Base-by-base conservation (phyloP, 2,113 vertebrate genomes). In the Sterna hirundo region DNA sequence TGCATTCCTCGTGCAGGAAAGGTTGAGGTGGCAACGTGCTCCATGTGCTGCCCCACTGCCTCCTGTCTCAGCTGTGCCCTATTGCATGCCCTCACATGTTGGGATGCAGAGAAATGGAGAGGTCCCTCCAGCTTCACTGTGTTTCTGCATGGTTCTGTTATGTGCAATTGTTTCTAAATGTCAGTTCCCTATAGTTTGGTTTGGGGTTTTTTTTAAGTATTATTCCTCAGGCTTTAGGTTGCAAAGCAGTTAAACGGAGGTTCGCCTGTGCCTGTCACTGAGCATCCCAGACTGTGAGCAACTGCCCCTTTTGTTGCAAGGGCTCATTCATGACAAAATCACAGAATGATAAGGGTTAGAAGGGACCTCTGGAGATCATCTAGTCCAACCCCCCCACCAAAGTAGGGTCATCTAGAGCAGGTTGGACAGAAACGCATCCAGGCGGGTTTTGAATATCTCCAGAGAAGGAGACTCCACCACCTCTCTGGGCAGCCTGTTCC, bases 61-160 rank as follows among this genome's bases (percentile, higher is more conserved):
- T 87, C 23, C 47, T 16, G 36, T 46, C 77, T 68, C 36, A 49
- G 47, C 36, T 27, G 34, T 71, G 57, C 52, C 71, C 42, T 12
- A 4, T 3, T 12, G 21, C 5, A 2, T 83, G 42, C 30, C 54
- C 17, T 1, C 14, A 3, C 18, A 9, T 7, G 34, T 4, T 72
- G 68, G 84, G 22, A 27, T 71, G 57, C 47, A n/a, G 42, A 0
- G 6, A 72, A n/a, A 38, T 49, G 54, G 69, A 85, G 69, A 74
- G 15, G n/a, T 21, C 27, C 69, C 60, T 74, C 30, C 64, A 85
- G n/a, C 38, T 72, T 77, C 27, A 2, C 18, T 26, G 13, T 47
- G 32, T 30, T 54, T 69, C 77, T 94, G n/a, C 52, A 9, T 3
- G 3, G 47, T 38, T 54, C 62, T 17, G 27, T 62, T 30, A 3